Percentiles rank a stretch among this genome's conserved stretches.
Evolutionary conservation across 2,888 invertebrate species (phyloP).

Genomic region (Drosophila prostipennis): DNA sequence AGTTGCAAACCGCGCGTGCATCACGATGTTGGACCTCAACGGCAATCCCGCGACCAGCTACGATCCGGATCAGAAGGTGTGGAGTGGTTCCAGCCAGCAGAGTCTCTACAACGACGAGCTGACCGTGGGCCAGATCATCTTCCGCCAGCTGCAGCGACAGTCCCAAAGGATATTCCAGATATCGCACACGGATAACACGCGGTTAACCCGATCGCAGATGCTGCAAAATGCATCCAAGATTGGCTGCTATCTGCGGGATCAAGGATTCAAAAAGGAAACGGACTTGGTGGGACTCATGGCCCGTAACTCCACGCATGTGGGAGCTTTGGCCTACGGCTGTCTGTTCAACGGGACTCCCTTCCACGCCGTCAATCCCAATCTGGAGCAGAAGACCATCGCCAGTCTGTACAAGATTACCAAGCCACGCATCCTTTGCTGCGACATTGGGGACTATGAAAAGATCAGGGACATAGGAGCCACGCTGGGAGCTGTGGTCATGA

Average conservation of each 20-base stretch:
- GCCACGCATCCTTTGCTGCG: slow-evolving; percentile 73
- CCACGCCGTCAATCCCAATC: slow-evolving; percentile 66
- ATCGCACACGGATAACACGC: slow-evolving; percentile 62
- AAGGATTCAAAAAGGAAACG: slow-evolving; percentile 53
- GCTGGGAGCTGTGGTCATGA: slow-evolving; percentile 40
- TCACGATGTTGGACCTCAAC: slow-evolving; percentile 55
- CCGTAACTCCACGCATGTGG: slow-evolving; percentile 68
- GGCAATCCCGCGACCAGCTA: slow-evolving; percentile 54
- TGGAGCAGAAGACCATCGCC: slow-evolving; percentile 58
- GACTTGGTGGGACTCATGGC: slow-evolving; percentile 73
- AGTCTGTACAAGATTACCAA: slow-evolving; percentile 65
- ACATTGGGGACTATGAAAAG: slow-evolving; percentile 64
- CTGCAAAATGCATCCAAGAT: slow-evolving; percentile 62
- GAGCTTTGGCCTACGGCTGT: slow-evolving; percentile 70
- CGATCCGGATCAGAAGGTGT: slow-evolving; percentile 51
- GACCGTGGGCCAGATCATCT: slow-evolving; percentile 71
- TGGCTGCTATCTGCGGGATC: slow-evolving; percentile 52
- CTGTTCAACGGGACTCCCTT: slow-evolving; percentile 74
- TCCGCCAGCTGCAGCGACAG: slow-evolving; percentile 56
- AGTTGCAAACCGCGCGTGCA: slow-evolving; percentile 37
- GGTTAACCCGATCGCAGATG: slow-evolving; percentile 60
- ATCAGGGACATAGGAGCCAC: slow-evolving; percentile 45
- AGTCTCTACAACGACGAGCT: slow-evolving; percentile 62
- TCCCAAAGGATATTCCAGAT: slow-evolving; percentile 69
- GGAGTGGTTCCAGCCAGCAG: slow-evolving; percentile 55